phyloP scores from a whole-genome alignment of 1,140 invertebrate species.

The Dinothrombium tinctorium region DNA sequence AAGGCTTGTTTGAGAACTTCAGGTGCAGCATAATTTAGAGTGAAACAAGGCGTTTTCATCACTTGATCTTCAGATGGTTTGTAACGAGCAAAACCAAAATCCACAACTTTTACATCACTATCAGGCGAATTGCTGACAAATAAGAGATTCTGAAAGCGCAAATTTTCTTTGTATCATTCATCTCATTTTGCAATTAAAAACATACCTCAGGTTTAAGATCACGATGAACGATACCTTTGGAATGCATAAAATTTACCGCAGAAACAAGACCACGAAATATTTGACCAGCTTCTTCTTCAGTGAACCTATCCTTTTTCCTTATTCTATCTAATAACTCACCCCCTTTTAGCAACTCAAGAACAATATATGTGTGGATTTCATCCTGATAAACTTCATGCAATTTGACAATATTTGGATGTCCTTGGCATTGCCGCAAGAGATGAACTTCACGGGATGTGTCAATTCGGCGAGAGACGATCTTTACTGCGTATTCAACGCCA shows the following conservation, averaged over 20 bases:
- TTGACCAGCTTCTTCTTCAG: constrained; percentile 36
- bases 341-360: constrained; percentile 59
- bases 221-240: constrained; percentile 90
- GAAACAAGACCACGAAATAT: constrained; percentile 61
- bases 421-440: constrained; percentile 51
- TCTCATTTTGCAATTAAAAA: neutral
- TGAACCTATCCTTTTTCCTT: constrained; percentile 33
- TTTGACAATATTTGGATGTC: constrained; percentile 65
- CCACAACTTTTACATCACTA: constrained; percentile 52
- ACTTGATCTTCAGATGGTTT: constrained; percentile 28
- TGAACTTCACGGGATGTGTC: constrained; percentile 51
- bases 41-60: constrained; percentile 60
- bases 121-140: constrained; percentile 32
- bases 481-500: constrained; percentile 55
- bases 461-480: constrained; percentile 56
- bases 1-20: constrained; percentile 43
- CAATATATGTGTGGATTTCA: constrained; percentile 56
- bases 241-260: constrained; percentile 93
- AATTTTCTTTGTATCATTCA: neutral
- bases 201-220: constrained; percentile 89
- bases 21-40: constrained; percentile 68
- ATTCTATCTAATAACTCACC: constrained; percentile 57
- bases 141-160: constrained; percentile 31
- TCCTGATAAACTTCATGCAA: constrained; percentile 56
- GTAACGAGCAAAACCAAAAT: constrained; percentile 67